Conservation (phyloP, 2,888 invertebrate genomes). For the Tyria jacobaeae region DNA sequence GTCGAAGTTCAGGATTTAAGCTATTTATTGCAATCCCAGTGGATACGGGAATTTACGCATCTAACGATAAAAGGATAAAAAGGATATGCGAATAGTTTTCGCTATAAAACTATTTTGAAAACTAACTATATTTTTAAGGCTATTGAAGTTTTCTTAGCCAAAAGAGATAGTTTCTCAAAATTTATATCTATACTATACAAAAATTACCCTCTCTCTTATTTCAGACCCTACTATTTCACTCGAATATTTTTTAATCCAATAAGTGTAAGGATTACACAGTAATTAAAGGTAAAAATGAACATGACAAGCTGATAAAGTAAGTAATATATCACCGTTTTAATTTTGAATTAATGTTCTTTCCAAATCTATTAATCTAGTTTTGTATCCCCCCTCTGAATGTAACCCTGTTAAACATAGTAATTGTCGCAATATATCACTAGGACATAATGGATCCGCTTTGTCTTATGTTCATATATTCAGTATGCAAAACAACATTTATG, state of each 20-base stretch:
- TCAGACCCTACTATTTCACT: slow-evolving; percentile 19
- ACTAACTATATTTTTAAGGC: slow-evolving; percentile 49
- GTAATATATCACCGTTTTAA: no score
- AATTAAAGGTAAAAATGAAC: no score
- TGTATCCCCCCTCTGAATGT: no score
- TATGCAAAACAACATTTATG: no score
- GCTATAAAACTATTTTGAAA: slow-evolving; percentile 46
- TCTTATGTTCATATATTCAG: no score
- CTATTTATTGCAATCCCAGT: slow-evolving; percentile 83
- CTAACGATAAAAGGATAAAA: slow-evolving; percentile 72
- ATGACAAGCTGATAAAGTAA: no score
- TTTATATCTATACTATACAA: slow-evolving; percentile 27
- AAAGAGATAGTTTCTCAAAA: slow-evolving; percentile 43
- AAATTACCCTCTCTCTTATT: slow-evolving; percentile 23
- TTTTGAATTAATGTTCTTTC: no score
- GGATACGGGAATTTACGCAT: slow-evolving; percentile 80
- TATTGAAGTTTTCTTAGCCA: slow-evolving; percentile 39
- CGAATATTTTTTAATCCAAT: background rate
- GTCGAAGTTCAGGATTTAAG: slow-evolving; percentile 82
- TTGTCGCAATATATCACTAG: no score
- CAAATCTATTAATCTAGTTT: no score
- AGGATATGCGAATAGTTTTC: slow-evolving; percentile 48
- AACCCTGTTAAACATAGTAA: no score
- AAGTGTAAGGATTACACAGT: no score
- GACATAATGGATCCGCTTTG: no score